A percentile compares a stretch with the other conserved stretches of the same genome.
phyloP scores from a whole-genome alignment of 1,140 invertebrate species.

The Paraescarpia echinospica region DNA sequence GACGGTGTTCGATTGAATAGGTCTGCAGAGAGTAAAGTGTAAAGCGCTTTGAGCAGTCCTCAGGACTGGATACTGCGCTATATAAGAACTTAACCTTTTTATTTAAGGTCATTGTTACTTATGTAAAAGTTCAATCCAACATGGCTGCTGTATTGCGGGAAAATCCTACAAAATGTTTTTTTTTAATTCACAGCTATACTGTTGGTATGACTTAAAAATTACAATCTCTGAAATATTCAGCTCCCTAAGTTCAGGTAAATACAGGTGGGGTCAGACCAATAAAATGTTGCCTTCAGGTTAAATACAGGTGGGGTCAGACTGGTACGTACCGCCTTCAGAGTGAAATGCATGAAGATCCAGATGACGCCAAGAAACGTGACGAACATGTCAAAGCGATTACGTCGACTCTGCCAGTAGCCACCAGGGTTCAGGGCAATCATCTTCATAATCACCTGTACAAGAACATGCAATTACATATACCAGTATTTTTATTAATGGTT shows the following conservation, averaged over 20 bases:
- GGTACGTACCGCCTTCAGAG: slow-evolving; percentile 65
- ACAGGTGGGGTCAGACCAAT: not conserved
- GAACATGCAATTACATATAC: not conserved
- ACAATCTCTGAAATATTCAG: no score
- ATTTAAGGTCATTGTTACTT: no score
- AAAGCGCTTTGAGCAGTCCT: no score
- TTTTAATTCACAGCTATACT: no score
- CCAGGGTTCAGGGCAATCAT: slow-evolving; percentile 96
- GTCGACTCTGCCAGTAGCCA: slow-evolving; percentile 96
- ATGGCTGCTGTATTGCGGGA: no score
- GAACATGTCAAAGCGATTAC: slow-evolving; percentile 96
- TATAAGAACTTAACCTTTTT: no score
- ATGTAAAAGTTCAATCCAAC: no score
- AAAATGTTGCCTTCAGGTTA: not conserved
- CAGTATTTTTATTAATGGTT: not conserved
- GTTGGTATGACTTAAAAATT: no score
- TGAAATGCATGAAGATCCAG: slow-evolving; percentile 95
- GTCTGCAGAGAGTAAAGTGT: no score
- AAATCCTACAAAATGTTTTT: no score
- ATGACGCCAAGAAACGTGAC: slow-evolving; percentile 94
- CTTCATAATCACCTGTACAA: slow-evolving; percentile 90
- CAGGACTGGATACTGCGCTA: no score
- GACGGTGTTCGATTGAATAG: no score
- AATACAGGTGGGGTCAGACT: not conserved
- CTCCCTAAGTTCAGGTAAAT: not conserved